phyloP scores from a whole-genome alignment of 2,888 invertebrate genomes.

The Sarcophaga variegata region DNA sequence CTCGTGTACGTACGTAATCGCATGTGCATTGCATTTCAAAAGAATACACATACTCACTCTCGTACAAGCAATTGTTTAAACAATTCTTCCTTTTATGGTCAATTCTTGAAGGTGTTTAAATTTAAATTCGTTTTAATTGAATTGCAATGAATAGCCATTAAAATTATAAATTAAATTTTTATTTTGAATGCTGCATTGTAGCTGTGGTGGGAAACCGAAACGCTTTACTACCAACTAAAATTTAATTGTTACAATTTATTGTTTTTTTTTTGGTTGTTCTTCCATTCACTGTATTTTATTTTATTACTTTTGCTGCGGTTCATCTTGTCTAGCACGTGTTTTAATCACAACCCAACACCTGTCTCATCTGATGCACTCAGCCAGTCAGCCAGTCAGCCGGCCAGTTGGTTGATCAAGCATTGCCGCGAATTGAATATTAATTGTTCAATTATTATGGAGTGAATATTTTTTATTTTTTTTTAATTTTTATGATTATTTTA shows the following conservation, averaged over 20 bases:
- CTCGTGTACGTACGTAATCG: background rate
- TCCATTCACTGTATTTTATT: background rate
- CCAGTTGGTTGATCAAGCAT: background rate
- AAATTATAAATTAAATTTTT: background rate
- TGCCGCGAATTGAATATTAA: slow-evolving; percentile 23
- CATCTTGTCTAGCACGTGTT: slow-evolving; percentile 41
- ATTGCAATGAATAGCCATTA: slow-evolving; percentile 17
- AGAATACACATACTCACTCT: background rate
- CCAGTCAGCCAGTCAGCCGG: background rate
- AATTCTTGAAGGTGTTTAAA: slow-evolving; percentile 29
- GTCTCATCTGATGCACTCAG: slow-evolving; percentile 11
- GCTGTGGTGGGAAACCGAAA: background rate
- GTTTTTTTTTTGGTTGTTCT: background rate
- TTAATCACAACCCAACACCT: slow-evolving; percentile 47
- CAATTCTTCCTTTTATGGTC: slow-evolving; percentile 6
- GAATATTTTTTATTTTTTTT: background rate
- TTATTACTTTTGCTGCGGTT: background rate
- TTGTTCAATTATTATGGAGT: slow-evolving; percentile 32
- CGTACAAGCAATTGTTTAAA: slow-evolving; percentile 13
- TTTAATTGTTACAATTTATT: slow-evolving; percentile 1
- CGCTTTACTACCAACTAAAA: background rate
- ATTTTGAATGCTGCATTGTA: background rate
- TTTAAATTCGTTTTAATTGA: slow-evolving; percentile 1
- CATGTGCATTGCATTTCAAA: slow-evolving; percentile 17
- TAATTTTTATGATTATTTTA: slow-evolving; percentile 27